Evolutionary conservation across 1,140 invertebrate species (phyloP), one percentile per base, ranked within the genome.

Genomic region (Drosophila bocqueti): DNA sequence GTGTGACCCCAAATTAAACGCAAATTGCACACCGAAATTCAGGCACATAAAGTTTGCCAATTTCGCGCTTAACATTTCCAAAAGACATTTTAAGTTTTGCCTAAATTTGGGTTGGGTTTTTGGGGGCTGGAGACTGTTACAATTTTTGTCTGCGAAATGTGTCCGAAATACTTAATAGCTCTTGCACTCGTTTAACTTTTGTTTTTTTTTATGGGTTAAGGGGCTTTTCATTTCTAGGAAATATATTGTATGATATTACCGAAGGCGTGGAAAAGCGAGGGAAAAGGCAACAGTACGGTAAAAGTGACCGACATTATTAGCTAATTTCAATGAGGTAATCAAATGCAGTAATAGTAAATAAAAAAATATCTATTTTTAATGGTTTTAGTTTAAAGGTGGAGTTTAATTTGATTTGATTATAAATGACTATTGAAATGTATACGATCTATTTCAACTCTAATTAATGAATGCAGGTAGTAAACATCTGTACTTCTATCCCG

Each of bases 31-130:
- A 42, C 55, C 74, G 62, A 82, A 84, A 81, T 84, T 84, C 73
- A 77, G 72, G 84, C 83, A 89, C 83, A 86, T 83, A 83, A 80
- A 86, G 82, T 86, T 86, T 77, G 76, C 80, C 73, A 86, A 86
- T 89, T 86, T 83, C 63, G 64, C 66, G 67, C 72, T 61, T 60
- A 63, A 74, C 72, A 64, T 66, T 61, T 80, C 38, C 67, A 72
- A 76, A 49, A 84, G 81, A 76, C 55, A 54, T 81, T 80, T 73
- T 61, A 73, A 43, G 71, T 50, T 73, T 84, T 46, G 55, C 45
- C 60, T 50, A 50, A 60, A 63, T 74, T 81, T 49, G 55, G 78
- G 40, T 71, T 42, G 42, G 54, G 46, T 64, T 58, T 60, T 31
- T 34, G 62, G 67, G 49, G 6, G 46, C 49, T 9, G 43, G 38